A percentile compares a stretch with the other conserved stretches of the same genome.
phyloP scores from a whole-genome alignment of 1,140 invertebrate species.

The Drosophila mojavensis region DNA sequence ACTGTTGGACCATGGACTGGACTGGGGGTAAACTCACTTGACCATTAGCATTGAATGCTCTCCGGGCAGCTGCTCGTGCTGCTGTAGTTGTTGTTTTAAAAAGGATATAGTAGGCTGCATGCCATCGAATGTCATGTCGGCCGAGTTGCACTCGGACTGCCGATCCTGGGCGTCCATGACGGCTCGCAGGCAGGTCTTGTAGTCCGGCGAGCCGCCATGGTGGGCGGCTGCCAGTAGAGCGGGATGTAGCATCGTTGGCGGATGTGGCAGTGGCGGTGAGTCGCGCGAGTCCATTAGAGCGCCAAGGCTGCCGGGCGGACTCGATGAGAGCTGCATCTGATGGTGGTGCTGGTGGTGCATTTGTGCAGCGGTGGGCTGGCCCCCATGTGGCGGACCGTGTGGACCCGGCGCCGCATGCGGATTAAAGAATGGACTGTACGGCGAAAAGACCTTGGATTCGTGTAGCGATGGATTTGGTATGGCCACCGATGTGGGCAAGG shows the following conservation, averaged over 20 bases:
- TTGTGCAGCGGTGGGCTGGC: slow-evolving; percentile 82
- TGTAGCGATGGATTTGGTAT: slow-evolving; percentile 98
- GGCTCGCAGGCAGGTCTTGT: slow-evolving; percentile 87
- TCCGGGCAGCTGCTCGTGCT: slow-evolving; percentile 49
- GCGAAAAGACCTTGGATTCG: slow-evolving; percentile 96
- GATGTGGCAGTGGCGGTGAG: slow-evolving; percentile 91
- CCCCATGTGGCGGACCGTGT: slow-evolving; percentile 85
- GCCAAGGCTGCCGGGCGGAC: slow-evolving; percentile 86
- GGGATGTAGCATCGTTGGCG: slow-evolving; percentile 91
- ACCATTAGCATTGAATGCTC: slow-evolving; percentile 56
- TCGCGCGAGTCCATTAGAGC: slow-evolving; percentile 89
- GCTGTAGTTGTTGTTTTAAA: slow-evolving; percentile 86
- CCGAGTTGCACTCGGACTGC: slow-evolving; percentile 94
- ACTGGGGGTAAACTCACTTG: slow-evolving; percentile 75
- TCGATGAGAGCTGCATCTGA: slow-evolving; percentile 85
- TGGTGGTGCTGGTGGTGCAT: slow-evolving; percentile 79
- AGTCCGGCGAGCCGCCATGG: slow-evolving; percentile 90
- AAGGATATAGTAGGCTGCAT: slow-evolving; percentile 98
- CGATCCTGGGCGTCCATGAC: slow-evolving; percentile 92
- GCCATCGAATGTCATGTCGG: slow-evolving; percentile 93
- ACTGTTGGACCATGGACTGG: slow-evolving; percentile 30
- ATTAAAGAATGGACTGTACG: slow-evolving; percentile 94
- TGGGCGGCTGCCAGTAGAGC: slow-evolving; percentile 91
- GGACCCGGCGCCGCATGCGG: slow-evolving; percentile 81
- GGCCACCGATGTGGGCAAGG: slow-evolving; percentile 96